These are phyloP conservation scores for Papilio polytes DNA, from an alignment of 1,140 invertebrate species.

Conservation along the genomic window DNA sequence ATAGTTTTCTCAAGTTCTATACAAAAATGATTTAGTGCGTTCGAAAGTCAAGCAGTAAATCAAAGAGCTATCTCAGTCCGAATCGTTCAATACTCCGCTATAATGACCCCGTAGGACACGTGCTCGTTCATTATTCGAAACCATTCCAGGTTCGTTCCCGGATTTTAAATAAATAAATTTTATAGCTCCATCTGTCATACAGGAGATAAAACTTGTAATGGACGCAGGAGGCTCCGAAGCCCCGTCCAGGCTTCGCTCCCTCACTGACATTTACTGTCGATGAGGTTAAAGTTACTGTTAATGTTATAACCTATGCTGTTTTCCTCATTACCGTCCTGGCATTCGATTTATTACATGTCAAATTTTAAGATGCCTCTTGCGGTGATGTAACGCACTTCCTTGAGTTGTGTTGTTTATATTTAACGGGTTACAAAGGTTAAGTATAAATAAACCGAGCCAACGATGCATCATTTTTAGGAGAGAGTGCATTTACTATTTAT, in stretches of 20 bases:
- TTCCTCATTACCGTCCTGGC: conserved; percentile 66
- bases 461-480: conserved; percentile 5
- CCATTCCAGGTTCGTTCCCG: conserved; percentile 57
- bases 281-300: conserved; percentile 69
- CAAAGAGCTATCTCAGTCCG: conserved; percentile 64
- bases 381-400: conserved; percentile 38
- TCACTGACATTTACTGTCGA: conserved; percentile 74
- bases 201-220: conserved; percentile 73
- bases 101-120: conserved; percentile 67
- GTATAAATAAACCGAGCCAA: conserved; percentile 1
- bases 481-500: conserved; percentile 16
- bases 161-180: conserved; percentile 81
- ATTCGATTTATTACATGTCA: conserved; percentile 66
- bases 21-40: conserved; percentile 78
- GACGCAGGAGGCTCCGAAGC: conserved; percentile 60
- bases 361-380: conserved; percentile 51
- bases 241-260: conserved; percentile 57
- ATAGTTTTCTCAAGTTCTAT: conserved; percentile 79
- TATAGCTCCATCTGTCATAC: conserved; percentile 79
- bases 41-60: conserved; percentile 79
- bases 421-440: conserved; percentile 30
- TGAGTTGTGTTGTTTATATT: conserved; percentile 41
- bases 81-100: conserved; percentile 60
- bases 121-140: conserved; percentile 74
- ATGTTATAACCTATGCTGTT: conserved; percentile 56